These are phyloP conservation scores for Agraylea sexmaculata DNA, from an alignment of 1,140 invertebrate genomes.

Conservation along the genomic window DNA sequence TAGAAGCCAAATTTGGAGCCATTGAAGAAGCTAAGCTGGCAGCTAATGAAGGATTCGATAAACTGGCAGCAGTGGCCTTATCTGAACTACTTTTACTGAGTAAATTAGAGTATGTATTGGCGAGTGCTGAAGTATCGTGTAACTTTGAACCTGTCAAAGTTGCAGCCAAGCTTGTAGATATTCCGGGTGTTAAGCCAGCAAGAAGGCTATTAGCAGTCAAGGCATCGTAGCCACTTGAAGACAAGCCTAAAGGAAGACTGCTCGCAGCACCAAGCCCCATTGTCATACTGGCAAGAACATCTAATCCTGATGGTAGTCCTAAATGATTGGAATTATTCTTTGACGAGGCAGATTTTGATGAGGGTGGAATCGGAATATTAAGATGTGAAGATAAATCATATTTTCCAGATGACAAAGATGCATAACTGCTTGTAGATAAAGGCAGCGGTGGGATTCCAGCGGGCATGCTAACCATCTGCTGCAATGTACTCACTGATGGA, in stretches of 20 bases:
- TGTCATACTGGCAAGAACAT: constrained; percentile 40
- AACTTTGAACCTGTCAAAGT: constrained; percentile 31
- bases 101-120: constrained; percentile 30
- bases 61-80: constrained; percentile 20
- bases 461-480: constrained; percentile 38
- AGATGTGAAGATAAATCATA: constrained; percentile 34
- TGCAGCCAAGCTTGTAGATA: constrained; percentile 33
- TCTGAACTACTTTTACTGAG: constrained; percentile 28
- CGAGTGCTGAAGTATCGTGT: constrained; percentile 31
- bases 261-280: constrained; percentile 30
- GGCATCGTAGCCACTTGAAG: constrained; percentile 30
- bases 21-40: constrained; percentile 27
- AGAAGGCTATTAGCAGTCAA: constrained; percentile 34
- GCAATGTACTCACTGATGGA: constrained; percentile 37
- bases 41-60: constrained; percentile 13
- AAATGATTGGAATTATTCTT: constrained; percentile 27
- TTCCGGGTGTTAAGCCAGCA: constrained; percentile 30
- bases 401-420: constrained; percentile 34
- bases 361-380: constrained; percentile 35
- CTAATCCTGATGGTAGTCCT: constrained; percentile 31
- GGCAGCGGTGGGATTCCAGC: constrained; percentile 36
- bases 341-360: constrained; percentile 31
- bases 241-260: constrained; percentile 31
- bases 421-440: constrained; percentile 31
- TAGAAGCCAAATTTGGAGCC: constrained; percentile 40